Evolutionary conservation across 1,140 invertebrate genomes (phyloP), one percentile per base, ranked within the genome.

Genomic region (Eriocheir sinensis): DNA sequence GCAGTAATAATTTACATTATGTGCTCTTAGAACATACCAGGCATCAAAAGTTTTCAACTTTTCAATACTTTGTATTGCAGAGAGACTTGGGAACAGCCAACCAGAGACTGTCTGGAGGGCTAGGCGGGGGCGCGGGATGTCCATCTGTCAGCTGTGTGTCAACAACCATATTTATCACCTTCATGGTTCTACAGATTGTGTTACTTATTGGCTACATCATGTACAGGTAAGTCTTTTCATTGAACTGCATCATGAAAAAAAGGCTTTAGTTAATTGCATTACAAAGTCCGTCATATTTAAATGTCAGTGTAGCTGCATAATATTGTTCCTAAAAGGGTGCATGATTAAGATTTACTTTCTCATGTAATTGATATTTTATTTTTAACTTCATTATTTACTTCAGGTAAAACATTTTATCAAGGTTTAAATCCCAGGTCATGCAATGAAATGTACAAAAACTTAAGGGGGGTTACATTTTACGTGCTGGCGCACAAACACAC

Each of bases 191-290:
- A 21, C 99, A 99, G 96, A 97, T 99, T 92, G 96, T 98, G 17
- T 96, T 99, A 96, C 97, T 99, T 96, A 97, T 99, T 96, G 97
- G 98, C 40, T 99, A 99, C 96, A 97, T 97, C 96, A 97, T 99
- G 80, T 99, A 99, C 97, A 99, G 98, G 98, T 99, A 97, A 98
- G 97, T 81, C 32, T 40, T 36, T n/a, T n/a, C n/a, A n/a, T n/a
- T n/a, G n/a, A n/a, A n/a, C n/a, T n/a, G n/a, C n/a, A n/a, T n/a
- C n/a, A n/a, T n/a, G n/a, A n/a, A n/a, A n/a, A n/a, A n/a, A n/a
- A n/a, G n/a, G n/a, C n/a, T n/a, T n/a, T n/a, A n/a, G n/a, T n/a
- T n/a, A n/a, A n/a, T n/a, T n/a, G n/a, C n/a, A n/a, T n/a, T n/a
- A n/a, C n/a, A n/a, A n/a, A n/a, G n/a, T n/a, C n/a, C n/a, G n/a